Base-by-base conservation (phyloP, 2,797 vertebrate species). In the Arnoldichthys spilopterus region DNA sequence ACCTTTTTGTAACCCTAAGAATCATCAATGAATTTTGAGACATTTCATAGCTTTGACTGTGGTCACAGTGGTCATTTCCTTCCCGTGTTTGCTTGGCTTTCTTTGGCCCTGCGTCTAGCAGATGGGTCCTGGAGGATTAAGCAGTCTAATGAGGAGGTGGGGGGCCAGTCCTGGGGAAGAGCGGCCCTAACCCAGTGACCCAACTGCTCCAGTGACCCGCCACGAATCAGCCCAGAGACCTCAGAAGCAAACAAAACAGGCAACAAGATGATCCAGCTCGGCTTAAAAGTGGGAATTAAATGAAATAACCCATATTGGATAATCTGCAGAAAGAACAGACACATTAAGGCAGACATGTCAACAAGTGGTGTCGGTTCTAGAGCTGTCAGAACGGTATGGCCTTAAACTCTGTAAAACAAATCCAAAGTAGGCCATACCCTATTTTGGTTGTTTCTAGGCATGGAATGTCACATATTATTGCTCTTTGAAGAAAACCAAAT, bases 91-190 rank as follows among this genome's bases (percentile, higher is more conserved):
- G 88, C 82, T 90, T 72, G 77, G 68, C 86, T 84, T 89, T 91
- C 85, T 86, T 82, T 61, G 15, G 76, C 82, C 86, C 86, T 86
- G 86, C 67, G 86, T 87, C 61, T 83, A 88, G 89, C 92, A 93
- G 92, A 93, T 93, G 92, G 89, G 84, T 84, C 87, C 86, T 83
- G 78, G 30, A 89, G 88, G 89, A 93, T 94, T 93, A 83, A 32
- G 84, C 87, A 86, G 88, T 87, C 86, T 90, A 89, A 91, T 87
- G 86, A 86, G 86, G 82, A 76, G 82, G 80, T 71, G 63, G 32
- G 15, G 70, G 61, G 77, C 24, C 26, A 11, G 6, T 20, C n/a
- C 24, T 40, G 34, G 24, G 47, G 73, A 37, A n/a, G 68, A 72
- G 34, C 64, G 20, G 71, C 66, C 74, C 32, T 24, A 32, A 56